Percentiles rank a stretch among this genome's conserved stretches.
Evolutionary conservation across 2,797 vertebrate species (phyloP).

Genomic region (Artibeus lituratus): DNA sequence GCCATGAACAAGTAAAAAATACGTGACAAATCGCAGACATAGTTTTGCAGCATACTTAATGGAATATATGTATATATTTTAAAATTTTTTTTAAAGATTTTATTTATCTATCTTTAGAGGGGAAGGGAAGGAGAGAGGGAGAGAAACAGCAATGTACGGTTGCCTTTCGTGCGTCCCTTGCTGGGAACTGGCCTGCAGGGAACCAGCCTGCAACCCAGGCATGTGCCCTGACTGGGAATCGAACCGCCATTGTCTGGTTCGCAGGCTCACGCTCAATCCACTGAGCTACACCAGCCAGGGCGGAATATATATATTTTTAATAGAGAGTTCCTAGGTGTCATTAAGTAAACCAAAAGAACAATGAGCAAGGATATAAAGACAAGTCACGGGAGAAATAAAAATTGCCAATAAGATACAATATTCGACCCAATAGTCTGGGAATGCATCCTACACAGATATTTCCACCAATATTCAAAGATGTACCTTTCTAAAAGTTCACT

Average conservation of each 20-base stretch:
- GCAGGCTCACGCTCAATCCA: too few relatives aligned
- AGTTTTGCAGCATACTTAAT: background rate
- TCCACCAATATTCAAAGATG: background rate
- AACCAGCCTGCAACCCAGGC: too few relatives aligned
- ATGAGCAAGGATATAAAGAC: background rate
- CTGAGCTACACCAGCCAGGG: too few relatives aligned
- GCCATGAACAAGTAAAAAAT: background rate
- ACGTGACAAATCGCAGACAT: background rate
- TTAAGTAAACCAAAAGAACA: background rate
- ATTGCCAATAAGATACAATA: background rate
- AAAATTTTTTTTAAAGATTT: too few relatives aligned
- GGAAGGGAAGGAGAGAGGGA: too few relatives aligned
- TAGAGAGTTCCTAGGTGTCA: background rate
- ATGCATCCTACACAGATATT: background rate
- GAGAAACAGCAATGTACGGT: too few relatives aligned
- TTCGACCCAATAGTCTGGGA: background rate
- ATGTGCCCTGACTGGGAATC: too few relatives aligned
- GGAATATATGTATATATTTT: background rate
- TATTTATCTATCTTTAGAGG: too few relatives aligned
- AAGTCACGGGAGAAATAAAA: slow-evolving; percentile 14
- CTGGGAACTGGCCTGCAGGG: too few relatives aligned
- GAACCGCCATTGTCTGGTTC: too few relatives aligned
- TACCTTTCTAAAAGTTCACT: background rate
- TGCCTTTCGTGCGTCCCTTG: too few relatives aligned
- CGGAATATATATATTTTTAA: background rate